Evolutionary conservation across 2,797 vertebrate genomes (phyloP), one percentile per base, ranked within the genome.

Genomic region (Argentina silus): DNA sequence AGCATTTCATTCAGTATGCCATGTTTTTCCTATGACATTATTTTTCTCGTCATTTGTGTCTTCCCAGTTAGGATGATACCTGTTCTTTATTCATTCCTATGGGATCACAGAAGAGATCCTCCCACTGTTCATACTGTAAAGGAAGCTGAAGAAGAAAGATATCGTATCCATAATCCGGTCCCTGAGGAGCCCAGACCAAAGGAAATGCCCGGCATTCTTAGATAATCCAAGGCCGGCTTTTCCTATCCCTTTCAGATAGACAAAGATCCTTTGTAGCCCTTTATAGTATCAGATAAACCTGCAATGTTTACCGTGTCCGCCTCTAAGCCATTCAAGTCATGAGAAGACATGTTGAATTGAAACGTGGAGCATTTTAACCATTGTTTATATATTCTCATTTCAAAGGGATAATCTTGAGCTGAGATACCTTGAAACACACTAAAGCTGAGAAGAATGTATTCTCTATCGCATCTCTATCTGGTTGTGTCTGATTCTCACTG

Each of bases 171-270:
- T 76, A 65, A 76, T 78, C 78, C 17, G 75, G 66, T 61, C 78
- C 78, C 77, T 79, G 82, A 84, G 83, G 70, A 81, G 78, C 53
- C 73, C 78, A 84, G 73, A 80, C 50, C 7, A 70, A 73, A 83
- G 85, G 82, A 89, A 89, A 88, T 87, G 79, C 67, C 76, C 53
- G 0, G 64, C 78, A 65, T 79, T 85, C 79, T 64, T 15, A 45
- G 44, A 67, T 81, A 81, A 88, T 74, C 77, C 72, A 63, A 70
- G 81, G 65, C 75, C 66, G 78, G 66, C 72, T 78, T 75, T 68
- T 75, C 75, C 59, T 72, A 75, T 87, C 80, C 74, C 81, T 78
- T 70, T 72, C 63, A 78, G 74, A 80, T 72, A 74, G 60, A 66
- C 64, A 70, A 23, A 36, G 56, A 63, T 1, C 11, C 19, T 19